Evolutionary conservation across 2,888 invertebrate species (phyloP).

Genomic region (Drosophila austrosaltans): DNA sequence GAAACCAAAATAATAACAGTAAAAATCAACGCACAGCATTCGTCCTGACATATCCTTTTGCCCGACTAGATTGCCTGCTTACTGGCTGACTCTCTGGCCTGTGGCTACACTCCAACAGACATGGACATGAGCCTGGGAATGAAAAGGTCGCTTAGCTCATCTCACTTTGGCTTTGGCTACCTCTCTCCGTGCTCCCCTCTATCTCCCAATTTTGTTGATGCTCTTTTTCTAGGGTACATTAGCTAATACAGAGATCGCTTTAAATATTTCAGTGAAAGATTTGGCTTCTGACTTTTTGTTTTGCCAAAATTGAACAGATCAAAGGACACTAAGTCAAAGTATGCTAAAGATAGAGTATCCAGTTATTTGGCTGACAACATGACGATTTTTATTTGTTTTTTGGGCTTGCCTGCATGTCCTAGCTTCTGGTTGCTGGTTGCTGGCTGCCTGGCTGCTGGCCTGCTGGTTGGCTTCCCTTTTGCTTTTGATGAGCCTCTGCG

Average conservation of each 20-base stretch:
- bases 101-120: constrained; percentile 55
- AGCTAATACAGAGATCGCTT: neutral
- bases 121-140: constrained; percentile 19
- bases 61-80: neutral
- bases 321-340: too few relatives aligned
- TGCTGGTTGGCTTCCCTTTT: constrained; percentile 39
- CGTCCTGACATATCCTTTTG: constrained; percentile 50
- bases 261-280: too few relatives aligned
- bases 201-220: neutral
- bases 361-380: neutral
- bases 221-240: neutral
- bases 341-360: neutral
- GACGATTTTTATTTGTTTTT: constrained; percentile 12
- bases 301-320: too few relatives aligned
- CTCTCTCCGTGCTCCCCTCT: neutral
- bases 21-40: constrained; percentile 73
- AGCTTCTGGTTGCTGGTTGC: constrained; percentile 21
- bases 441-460: constrained; percentile 35
- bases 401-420: constrained; percentile 8
- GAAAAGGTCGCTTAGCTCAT: constrained; percentile 15
- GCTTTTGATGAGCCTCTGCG: constrained; percentile 53
- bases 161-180: constrained; percentile 11
- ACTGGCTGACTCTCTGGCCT: constrained; percentile 46
- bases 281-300: too few relatives aligned
- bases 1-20: constrained; percentile 63